These are phyloP conservation scores for Melospiza georgiana DNA, from an alignment of 2,113 vertebrate genomes.

Conservation along the genomic window DNA sequence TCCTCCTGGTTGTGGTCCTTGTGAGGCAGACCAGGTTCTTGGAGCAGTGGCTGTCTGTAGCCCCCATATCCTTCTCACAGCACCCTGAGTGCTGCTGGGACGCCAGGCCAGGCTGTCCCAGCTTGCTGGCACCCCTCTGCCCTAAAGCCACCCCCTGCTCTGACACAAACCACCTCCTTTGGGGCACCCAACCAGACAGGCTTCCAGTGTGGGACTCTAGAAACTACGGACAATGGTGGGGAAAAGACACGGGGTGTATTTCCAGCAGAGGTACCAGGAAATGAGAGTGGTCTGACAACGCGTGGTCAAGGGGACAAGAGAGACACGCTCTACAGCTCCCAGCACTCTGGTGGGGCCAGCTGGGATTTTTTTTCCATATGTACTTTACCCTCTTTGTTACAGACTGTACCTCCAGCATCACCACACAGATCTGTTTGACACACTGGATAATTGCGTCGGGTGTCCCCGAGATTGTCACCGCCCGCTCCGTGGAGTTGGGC, in stretches of 20 bases:
- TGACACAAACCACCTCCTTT: neutral
- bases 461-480: conserved; percentile 97
- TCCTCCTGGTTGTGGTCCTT: neutral
- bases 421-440: conserved; percentile 99
- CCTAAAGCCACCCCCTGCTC: neutral
- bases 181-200: neutral
- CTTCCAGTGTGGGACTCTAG: neutral
- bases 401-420: conserved; percentile 96
- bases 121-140: neutral
- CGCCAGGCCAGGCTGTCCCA: neutral
- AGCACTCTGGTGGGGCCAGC: neutral
- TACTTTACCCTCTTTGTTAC: conserved; percentile 68
- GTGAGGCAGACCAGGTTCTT: neutral
- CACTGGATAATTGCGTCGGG: conserved; percentile 98
- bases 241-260: neutral
- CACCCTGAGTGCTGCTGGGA: neutral
- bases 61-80: fast-evolving
- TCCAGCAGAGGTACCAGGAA: conserved; percentile 7
- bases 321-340: conserved; percentile 28
- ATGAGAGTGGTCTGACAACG: neutral
- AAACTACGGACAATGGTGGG: neutral
- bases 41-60: neutral
- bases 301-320: neutral
- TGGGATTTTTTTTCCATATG: conserved; percentile 1
- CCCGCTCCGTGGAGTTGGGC: conserved; percentile 96